phyloP scores from a whole-genome alignment of 2,113 vertebrate species.

The Antennarius striatus region DNA sequence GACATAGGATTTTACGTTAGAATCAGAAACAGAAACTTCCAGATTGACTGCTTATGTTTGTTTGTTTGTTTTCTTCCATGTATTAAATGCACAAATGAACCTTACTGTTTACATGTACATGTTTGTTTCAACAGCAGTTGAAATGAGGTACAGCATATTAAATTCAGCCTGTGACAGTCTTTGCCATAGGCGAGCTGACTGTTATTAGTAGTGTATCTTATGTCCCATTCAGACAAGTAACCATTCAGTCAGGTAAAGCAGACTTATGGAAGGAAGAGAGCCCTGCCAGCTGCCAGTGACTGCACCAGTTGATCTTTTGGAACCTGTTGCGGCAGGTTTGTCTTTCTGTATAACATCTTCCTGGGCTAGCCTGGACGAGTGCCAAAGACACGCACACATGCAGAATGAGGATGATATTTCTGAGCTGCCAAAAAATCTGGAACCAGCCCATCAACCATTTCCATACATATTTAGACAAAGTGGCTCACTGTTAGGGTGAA shows the following conservation, averaged over 20 bases:
- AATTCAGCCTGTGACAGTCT: conserved; percentile 23
- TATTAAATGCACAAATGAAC: background rate
- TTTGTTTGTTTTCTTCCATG: background rate
- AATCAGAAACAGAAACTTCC: conserved; percentile 16
- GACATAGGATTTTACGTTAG: background rate
- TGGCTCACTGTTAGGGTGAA: conserved; percentile 41
- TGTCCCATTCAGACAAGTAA: conserved; percentile 65
- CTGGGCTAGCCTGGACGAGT: conserved; percentile 58
- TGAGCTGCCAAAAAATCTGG: conserved; percentile 61
- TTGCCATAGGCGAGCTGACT: conserved; percentile 44
- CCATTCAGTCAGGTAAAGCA: conserved; percentile 62
- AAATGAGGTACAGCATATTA: conserved; percentile 27
- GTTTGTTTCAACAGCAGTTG: conserved; percentile 14
- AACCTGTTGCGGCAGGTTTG: conserved; percentile 80
- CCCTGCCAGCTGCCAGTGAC: conserved; percentile 63
- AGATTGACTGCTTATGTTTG: conserved; percentile 11
- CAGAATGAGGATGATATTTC: conserved; percentile 52
- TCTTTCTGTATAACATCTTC: conserved; percentile 67
- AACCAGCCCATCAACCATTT: conserved; percentile 68
- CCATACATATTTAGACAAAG: conserved; percentile 60
- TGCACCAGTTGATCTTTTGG: conserved; percentile 55
- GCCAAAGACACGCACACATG: conserved; percentile 50
- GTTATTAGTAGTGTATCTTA: conserved; percentile 64
- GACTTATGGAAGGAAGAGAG: conserved; percentile 55
- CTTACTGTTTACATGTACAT: conserved; percentile 10